Evolutionary conservation across 1,140 invertebrate species (phyloP), one percentile per base, ranked within the genome.

Genomic region (Aphis craccivora): DNA sequence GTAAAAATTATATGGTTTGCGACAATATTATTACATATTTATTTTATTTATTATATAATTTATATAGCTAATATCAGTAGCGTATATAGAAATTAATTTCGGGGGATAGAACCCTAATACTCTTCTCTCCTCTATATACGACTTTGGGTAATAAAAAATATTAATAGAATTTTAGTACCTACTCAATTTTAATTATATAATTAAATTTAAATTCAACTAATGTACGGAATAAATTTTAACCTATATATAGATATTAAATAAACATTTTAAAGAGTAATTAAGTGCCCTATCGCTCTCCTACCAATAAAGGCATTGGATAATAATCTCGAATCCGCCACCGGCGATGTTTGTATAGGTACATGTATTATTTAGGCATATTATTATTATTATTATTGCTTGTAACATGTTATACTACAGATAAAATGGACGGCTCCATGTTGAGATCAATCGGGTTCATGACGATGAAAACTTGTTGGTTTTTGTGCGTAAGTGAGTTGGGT

Each of bases 361-460:
- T 86, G 30, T 40, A n/a, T 25, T 0, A 89, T 43, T 48, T 37
- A 45, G 55, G 8, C 43, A 35, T 91, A 91, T 67, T 67, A n/a
- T 76, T 67, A 76, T n/a, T 67, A 67, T 67, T 83, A 81, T 81
- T 25, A 84, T 43, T 40, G 55, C 25, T 18, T 30, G 30, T 40
- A 87, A 53, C 25, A 45, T 35, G 48, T 88, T 88, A 94, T 96
- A 97, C 97, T 96, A 99, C 98, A 95, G 98, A 96, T 94, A 99
- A 95, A 94, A 98, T 97, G 5, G 98, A 97, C 53, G 98, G 98
- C 95, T 99, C 98, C 94, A 98, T 95, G 95, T 99, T 99, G 94
- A 99, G 96, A 95, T 99, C 98, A 93, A 99, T 98, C 2, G 98
- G 98, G 95, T 98, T 99, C 98, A 99, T 99, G 1, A 99, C 98